Evolutionary conservation across 2,113 vertebrate genomes (phyloP), one percentile per base, ranked within the genome.

Genomic region (Hippocampus barbouri): DNA sequence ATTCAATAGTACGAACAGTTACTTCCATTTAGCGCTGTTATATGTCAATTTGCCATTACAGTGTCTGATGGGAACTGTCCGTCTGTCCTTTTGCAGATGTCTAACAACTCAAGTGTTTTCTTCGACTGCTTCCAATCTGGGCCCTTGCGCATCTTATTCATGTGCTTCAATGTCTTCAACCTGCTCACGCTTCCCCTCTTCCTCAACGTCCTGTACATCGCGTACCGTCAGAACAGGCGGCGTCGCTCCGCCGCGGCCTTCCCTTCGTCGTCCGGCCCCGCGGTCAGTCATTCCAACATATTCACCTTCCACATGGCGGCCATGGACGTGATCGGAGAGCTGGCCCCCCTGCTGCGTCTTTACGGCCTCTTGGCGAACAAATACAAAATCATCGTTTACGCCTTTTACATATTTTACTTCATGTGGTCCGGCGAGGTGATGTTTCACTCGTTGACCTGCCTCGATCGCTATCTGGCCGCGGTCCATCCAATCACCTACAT

Each of bases 371-470:
- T 14, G 12, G 5, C 18, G 0, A 0, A 23, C 8, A 5, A 61
- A 8, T 0, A 0, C 0, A 0, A 0, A 0, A 0, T 43, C 2
- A 0, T 61, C 2, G 0, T 0, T 2, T 10, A 8, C 2, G 40
- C 45, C 0, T 2, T 21, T 20, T 8, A 14, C 2, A 1, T 10
- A 0, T 11, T 4, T n/a, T 4, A 1, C 11, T 40, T 41, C 6
- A 1, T 8, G 1, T 8, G 14, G n/a, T 38, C 53, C 1, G 18
- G 11, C 2, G 45, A 60, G 14, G 56, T 20, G 11, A 1, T 25
- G 4, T 71, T 69, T 40, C 71, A 77, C 7, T 12, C 30, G 2
- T 56, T 82, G 27, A 73, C 67, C 47, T 70, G 79, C 40, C 0
- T 70, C 5, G 76, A 82, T n/a, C 72, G 47, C 18, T 82, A 78